Conservation (phyloP, 2,797 vertebrate species). For the Lepidocolaptes lacrymiger region DNA sequence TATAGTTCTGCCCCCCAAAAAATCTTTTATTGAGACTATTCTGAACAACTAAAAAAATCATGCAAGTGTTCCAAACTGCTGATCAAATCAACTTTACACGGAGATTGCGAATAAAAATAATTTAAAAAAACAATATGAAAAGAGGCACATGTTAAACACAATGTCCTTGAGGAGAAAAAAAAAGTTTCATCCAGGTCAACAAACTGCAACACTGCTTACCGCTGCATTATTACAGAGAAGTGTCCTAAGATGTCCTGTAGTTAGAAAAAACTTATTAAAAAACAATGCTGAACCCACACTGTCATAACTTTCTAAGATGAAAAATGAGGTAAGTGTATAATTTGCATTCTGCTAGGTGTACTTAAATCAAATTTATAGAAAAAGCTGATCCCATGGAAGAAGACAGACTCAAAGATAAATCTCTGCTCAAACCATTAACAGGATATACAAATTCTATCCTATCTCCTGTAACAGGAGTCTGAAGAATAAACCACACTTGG, state of each 20-base stretch:
- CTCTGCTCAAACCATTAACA: not conserved
- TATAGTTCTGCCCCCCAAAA: not conserved
- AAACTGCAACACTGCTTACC: not conserved
- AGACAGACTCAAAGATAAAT: not conserved
- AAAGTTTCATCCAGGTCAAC: not conserved
- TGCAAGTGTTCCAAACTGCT: not conserved
- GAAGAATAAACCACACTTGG: not conserved
- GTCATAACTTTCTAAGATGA: not conserved
- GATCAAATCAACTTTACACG: not conserved
- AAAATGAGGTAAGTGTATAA: not conserved
- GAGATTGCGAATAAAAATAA: not conserved
- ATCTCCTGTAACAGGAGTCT: not conserved
- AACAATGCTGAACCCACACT: not conserved
- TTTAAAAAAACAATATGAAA: not conserved
- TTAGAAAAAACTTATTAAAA: not conserved
- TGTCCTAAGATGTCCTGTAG: fast-evolving
- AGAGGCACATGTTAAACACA: not conserved
- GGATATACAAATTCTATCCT: not conserved
- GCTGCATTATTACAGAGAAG: not conserved
- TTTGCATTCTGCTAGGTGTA: not conserved
- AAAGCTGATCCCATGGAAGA: not conserved
- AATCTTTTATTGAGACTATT: not conserved
- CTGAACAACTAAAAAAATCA: not conserved
- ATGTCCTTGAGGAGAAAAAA: not conserved
- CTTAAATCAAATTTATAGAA: not conserved